Conservation (phyloP, 1,140 invertebrate species). For the Marisa cornuarietis region DNA sequence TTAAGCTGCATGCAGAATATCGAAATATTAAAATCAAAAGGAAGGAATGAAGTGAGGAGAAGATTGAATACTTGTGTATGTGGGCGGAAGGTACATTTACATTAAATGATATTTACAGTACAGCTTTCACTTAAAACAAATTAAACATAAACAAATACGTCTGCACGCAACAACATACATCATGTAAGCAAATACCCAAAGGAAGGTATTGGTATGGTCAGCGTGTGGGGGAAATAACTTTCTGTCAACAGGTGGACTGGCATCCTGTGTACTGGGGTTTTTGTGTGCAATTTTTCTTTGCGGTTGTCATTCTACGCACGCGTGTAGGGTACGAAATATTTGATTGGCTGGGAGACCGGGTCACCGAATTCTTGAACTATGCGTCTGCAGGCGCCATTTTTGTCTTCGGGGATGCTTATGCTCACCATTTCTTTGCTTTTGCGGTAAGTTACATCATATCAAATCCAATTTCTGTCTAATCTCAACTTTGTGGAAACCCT, state of each 20-base stretch:
- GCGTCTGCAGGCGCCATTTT: constrained; percentile 82
- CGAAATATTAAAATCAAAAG: too few relatives aligned
- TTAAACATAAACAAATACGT: too few relatives aligned
- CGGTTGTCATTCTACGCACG: constrained; percentile 87
- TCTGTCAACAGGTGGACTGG: constrained; percentile 60
- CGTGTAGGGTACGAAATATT: constrained; percentile 79
- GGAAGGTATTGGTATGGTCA: neutral
- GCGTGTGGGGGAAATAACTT: neutral
- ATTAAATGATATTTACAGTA: too few relatives aligned
- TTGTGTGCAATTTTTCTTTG: constrained; percentile 86
- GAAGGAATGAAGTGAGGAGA: too few relatives aligned
- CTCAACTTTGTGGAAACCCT: too few relatives aligned
- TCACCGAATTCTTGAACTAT: constrained; percentile 81
- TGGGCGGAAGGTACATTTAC: too few relatives aligned
- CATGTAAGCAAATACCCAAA: too few relatives aligned
- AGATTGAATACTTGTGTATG: too few relatives aligned
- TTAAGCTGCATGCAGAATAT: too few relatives aligned
- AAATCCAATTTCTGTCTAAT: too few relatives aligned
- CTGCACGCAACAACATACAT: too few relatives aligned
- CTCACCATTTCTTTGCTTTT: constrained; percentile 58
- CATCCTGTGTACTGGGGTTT: constrained; percentile 74
- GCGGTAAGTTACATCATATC: constrained; percentile 31
- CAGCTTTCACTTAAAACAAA: too few relatives aligned
- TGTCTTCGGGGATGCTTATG: constrained; percentile 78
- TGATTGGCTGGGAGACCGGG: constrained; percentile 78